A percentile compares a stretch with the other conserved stretches of the same genome.
These are phyloP conservation scores for Neria commutata DNA, from an alignment of 2,888 invertebrate species.

Conservation along the genomic window DNA sequence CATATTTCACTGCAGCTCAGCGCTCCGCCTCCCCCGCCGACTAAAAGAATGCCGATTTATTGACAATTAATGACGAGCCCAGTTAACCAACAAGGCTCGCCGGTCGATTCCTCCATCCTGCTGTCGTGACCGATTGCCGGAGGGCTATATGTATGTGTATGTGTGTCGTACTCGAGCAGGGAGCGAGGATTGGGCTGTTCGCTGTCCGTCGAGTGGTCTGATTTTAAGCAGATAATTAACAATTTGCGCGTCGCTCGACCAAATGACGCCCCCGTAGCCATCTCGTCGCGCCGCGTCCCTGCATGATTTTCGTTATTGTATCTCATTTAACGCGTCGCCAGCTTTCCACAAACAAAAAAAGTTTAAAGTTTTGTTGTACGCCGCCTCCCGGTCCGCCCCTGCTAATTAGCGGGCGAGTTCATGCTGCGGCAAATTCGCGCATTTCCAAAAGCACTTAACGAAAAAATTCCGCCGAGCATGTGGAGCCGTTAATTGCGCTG, in stretches of 20 bases:
- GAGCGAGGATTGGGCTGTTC: background rate
- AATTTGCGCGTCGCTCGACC: conserved; percentile 12
- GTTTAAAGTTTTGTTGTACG: conserved; percentile 37
- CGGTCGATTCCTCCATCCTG: background rate
- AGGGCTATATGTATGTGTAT: background rate
- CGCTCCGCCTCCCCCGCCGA: conserved; percentile 7
- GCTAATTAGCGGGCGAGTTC: conserved; percentile 1
- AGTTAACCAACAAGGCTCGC: background rate
- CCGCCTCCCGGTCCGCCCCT: background rate
- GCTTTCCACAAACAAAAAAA: conserved; percentile 20
- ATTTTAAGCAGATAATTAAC: conserved; percentile 16
- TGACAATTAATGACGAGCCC: conserved; percentile 30
- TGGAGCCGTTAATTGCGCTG: conserved; percentile 54
- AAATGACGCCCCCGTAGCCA: conserved; percentile 19
- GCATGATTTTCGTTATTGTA: conserved; percentile 18
- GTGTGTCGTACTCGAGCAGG: background rate
- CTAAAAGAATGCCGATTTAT: conserved; percentile 24
- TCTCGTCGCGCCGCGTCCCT: background rate
- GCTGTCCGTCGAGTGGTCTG: background rate
- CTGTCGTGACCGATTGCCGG: background rate
- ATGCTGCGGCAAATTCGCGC: conserved; percentile 1
- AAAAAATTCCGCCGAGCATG: conserved; percentile 2
- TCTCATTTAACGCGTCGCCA: conserved; percentile 27
- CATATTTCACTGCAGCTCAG: background rate
- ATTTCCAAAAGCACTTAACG: conserved; percentile 3